These are phyloP conservation scores for Cantharis rustica DNA, from an alignment of 2,888 invertebrate species.

Conservation along the genomic window DNA sequence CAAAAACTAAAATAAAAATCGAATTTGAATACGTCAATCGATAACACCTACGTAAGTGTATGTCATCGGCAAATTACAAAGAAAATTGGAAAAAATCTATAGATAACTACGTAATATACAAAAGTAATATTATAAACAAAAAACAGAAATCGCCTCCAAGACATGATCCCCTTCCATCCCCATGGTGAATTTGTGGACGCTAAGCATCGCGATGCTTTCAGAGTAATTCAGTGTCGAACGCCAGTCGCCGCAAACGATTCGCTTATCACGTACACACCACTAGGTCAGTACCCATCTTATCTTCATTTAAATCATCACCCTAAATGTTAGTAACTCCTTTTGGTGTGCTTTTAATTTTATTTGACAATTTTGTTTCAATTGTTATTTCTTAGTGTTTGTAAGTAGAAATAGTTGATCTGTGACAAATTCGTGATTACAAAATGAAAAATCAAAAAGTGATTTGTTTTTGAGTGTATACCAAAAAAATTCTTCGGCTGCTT, in stretches of 20 bases:
- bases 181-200: conserved; percentile 40
- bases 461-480: neutral
- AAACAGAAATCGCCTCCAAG: conserved; percentile 37
- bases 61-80: conserved; percentile 10
- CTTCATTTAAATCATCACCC: conserved; percentile 14
- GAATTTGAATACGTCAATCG: neutral
- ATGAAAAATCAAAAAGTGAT: neutral
- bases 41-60: neutral
- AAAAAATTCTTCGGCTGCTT: neutral
- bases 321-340: neutral
- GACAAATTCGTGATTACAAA: neutral
- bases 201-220: conserved; percentile 42
- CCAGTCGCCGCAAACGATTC: conserved; percentile 55
- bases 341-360: neutral
- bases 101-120: conserved; percentile 33
- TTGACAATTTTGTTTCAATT: neutral
- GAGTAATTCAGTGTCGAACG: conserved; percentile 56
- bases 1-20: neutral
- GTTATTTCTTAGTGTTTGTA: conserved; percentile 13
- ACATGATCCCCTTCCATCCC: conserved; percentile 30
- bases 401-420: conserved; percentile 10
- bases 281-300: conserved; percentile 49
- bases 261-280: conserved; percentile 45
- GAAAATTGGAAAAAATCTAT: conserved; percentile 13
- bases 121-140: conserved; percentile 43